These are phyloP conservation scores for Procambarus clarkii DNA, from an alignment of 1,140 invertebrate genomes.

Conservation along the genomic window DNA sequence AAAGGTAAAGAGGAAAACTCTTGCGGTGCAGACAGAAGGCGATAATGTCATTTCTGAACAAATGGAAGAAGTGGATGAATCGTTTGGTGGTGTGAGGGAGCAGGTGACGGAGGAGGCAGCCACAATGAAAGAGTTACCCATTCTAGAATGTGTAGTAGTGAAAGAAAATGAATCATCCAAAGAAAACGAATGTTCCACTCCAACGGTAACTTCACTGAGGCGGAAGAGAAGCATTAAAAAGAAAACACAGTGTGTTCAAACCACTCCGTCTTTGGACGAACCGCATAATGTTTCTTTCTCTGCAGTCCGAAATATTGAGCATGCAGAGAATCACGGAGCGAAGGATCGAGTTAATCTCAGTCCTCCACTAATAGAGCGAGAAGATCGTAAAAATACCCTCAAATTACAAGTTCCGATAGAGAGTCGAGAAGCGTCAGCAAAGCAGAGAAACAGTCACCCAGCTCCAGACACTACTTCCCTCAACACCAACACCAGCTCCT, in stretches of 20 bases:
- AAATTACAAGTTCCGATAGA: not conserved
- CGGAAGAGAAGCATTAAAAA: conserved; percentile 22
- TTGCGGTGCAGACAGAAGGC: conserved; percentile 40
- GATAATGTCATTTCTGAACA: conserved; percentile 26
- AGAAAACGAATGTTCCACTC: conserved; percentile 8
- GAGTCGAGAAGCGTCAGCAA: not conserved
- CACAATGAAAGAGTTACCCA: not conserved
- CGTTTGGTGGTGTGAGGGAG: not conserved
- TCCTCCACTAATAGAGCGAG: not conserved
- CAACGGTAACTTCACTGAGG: conserved; percentile 30
- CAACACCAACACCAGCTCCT: conserved; percentile 45
- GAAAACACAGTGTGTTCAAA: conserved; percentile 44
- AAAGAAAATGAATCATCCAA: conserved; percentile 24
- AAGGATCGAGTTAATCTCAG: not conserved
- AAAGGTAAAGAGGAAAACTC: conserved; percentile 37
- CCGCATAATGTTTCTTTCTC: not conserved
- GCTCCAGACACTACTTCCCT: not conserved
- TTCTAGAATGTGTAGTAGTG: not conserved
- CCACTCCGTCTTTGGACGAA: not conserved
- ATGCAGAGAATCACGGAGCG: not conserved
- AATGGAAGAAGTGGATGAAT: conserved; percentile 26
- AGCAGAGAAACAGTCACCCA: not conserved
- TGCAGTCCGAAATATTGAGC: not conserved
- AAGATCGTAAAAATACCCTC: not conserved
- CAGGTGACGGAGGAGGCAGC: conserved; percentile 4